Evolutionary conservation across 2,888 invertebrate species (phyloP).

Genomic region (Busseola fusca): DNA sequence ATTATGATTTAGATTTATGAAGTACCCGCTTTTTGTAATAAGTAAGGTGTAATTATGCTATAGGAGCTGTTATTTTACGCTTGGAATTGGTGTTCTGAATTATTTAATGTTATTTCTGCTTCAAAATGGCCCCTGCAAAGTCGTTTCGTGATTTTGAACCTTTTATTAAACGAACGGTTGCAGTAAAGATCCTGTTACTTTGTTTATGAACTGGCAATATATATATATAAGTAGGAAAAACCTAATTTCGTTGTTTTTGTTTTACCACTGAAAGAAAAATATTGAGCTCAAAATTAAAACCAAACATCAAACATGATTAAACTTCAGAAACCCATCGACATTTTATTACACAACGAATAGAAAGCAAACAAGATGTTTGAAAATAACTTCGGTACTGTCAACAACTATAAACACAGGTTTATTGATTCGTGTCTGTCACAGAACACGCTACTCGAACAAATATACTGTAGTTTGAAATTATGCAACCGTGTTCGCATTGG

Average conservation of each 20-base stretch:
- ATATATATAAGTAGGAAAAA: background rate
- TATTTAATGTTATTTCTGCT: slow-evolving; percentile 3
- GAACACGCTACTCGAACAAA: slow-evolving; percentile 47
- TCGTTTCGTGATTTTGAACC: background rate
- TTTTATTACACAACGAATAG: slow-evolving; percentile 44
- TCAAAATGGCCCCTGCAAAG: background rate
- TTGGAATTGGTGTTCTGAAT: slow-evolving; percentile 5
- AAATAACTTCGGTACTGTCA: slow-evolving; percentile 50
- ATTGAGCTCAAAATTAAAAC: slow-evolving; percentile 32
- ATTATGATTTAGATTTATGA: slow-evolving; percentile 50
- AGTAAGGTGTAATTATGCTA: slow-evolving; percentile 41
- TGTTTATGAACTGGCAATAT: background rate
- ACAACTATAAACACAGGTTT: slow-evolving; percentile 55
- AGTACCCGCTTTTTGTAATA: slow-evolving; percentile 28
- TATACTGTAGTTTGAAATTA: slow-evolving; percentile 37
- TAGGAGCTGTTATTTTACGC: slow-evolving; percentile 31
- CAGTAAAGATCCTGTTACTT: slow-evolving; percentile 1
- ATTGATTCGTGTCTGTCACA: slow-evolving; percentile 56
- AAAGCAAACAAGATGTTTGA: slow-evolving; percentile 50
- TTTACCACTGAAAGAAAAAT: slow-evolving; percentile 18
- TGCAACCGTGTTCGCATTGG: slow-evolving; percentile 35
- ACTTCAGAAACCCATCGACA: slow-evolving; percentile 36
- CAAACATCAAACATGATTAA: slow-evolving; percentile 45
- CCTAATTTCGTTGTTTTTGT: slow-evolving; percentile 1
- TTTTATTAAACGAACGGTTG: background rate